Conservation (phyloP, 2,888 invertebrate genomes). For the Epinotia demarniana region DNA sequence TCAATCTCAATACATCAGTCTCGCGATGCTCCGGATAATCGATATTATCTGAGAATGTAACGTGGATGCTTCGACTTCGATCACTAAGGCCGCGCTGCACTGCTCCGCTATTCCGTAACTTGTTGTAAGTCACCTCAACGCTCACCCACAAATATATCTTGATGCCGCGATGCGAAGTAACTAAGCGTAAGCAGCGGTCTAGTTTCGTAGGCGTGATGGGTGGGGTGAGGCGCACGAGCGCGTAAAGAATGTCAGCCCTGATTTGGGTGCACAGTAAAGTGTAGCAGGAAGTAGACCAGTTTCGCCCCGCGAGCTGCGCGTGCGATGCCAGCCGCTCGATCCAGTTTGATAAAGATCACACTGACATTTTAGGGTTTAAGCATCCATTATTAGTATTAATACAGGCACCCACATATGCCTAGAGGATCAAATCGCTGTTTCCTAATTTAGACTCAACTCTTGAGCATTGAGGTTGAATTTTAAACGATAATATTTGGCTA, state of each 20-base stretch:
- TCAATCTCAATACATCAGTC: not conserved
- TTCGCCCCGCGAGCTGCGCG: constrained; percentile 72
- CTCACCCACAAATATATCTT: too few species aligned
- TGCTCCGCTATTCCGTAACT: too few species aligned
- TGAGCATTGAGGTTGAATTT: not conserved
- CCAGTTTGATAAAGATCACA: constrained; percentile 78
- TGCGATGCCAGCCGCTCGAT: constrained; percentile 53
- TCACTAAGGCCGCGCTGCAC: too few species aligned
- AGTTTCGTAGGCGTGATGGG: too few species aligned
- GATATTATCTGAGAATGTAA: constrained; percentile 2
- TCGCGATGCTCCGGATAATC: not conserved
- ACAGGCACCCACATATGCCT: constrained; percentile 3
- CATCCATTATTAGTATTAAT: constrained; percentile 18
- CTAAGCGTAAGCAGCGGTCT: too few species aligned
- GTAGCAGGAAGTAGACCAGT: constrained; percentile 76
- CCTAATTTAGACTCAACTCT: not conserved
- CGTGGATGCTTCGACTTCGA: too few species aligned
- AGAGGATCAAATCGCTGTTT: not conserved
- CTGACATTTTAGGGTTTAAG: constrained; percentile 70
- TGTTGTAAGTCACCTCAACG: too few species aligned
- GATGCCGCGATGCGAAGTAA: too few species aligned
- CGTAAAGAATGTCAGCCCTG: not conserved
- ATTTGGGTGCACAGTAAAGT: constrained; percentile 51
- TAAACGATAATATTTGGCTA: not conserved
- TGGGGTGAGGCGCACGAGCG: too few species aligned